Percentiles rank a stretch among this genome's conserved stretches.
These are phyloP conservation scores for Alloplasta piceator DNA, from an alignment of 2,888 invertebrate species.

Conservation along the genomic window DNA sequence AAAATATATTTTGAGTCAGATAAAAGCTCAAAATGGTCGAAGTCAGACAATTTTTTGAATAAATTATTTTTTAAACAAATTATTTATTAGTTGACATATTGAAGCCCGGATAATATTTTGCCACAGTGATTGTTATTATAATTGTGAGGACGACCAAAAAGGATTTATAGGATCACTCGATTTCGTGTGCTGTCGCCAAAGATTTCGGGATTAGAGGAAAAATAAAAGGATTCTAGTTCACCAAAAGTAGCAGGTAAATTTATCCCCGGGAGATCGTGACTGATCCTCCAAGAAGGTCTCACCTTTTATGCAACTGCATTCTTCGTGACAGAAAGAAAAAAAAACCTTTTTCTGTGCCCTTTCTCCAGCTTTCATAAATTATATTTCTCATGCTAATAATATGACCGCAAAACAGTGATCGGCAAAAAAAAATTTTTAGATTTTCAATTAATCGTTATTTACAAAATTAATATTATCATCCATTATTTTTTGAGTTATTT, in stretches of 20 bases:
- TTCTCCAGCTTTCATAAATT: slow-evolving; percentile 10
- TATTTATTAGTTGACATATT: neutral
- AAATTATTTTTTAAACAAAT: too few relatives aligned
- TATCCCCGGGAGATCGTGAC: slow-evolving; percentile 20
- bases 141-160: too few relatives aligned
- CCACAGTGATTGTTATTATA: neutral
- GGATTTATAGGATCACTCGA: slow-evolving; percentile 51
- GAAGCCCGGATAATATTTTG: slow-evolving; percentile 1
- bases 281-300: neutral
- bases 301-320: neutral
- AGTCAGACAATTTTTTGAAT: too few relatives aligned
- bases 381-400: slow-evolving; percentile 2
- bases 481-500: too few relatives aligned
- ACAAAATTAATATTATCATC: too few relatives aligned
- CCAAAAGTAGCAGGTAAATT: slow-evolving; percentile 43
- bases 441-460: too few relatives aligned
- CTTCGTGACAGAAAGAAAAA: slow-evolving; percentile 25
- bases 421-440: too few relatives aligned
- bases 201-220: slow-evolving; percentile 72
- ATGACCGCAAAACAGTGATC: too few relatives aligned
- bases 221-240: slow-evolving; percentile 62
- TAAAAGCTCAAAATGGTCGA: too few relatives aligned
- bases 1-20: too few relatives aligned
- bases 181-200: slow-evolving; percentile 73
- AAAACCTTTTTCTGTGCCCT: slow-evolving; percentile 29